A percentile compares a stretch with the other conserved stretches of the same genome.
Conservation (phyloP, 2,888 invertebrate genomes). For the Cantharis flavilabris region DNA sequence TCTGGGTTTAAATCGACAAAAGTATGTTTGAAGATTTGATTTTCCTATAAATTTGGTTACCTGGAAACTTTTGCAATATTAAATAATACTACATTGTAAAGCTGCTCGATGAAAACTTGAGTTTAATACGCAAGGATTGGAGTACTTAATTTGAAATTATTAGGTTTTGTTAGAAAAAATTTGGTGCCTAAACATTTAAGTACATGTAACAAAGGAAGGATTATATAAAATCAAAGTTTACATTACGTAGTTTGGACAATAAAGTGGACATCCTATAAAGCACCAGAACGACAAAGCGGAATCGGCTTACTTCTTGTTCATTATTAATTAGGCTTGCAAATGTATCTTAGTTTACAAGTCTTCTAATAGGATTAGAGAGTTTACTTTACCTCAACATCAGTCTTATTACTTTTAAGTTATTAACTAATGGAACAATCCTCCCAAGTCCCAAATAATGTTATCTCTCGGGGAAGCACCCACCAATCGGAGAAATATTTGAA, state of each 20-base stretch:
- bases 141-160: neutral
- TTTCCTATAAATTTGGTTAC: no score
- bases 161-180: neutral
- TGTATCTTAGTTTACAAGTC: slow-evolving; percentile 18
- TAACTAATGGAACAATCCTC: neutral
- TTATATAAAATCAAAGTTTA: neutral
- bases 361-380: slow-evolving; percentile 16
- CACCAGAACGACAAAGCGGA: slow-evolving; percentile 16
- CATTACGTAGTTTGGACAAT: neutral
- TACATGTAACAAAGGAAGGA: neutral
- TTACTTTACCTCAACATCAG: neutral
- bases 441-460: neutral
- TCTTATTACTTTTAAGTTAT: neutral
- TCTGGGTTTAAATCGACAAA: no score
- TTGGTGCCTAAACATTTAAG: neutral
- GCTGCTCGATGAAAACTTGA: neutral
- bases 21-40: no score
- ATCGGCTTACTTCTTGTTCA: slow-evolving; percentile 23
- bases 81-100: neutral
- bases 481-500: neutral
- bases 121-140: neutral
- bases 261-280: slow-evolving; percentile 6
- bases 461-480: neutral
- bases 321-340: slow-evolving; percentile 23
- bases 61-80: no score